A percentile compares a stretch with the other conserved stretches of the same genome.
These are phyloP conservation scores for Ploceus nigricollis DNA, from an alignment of 2,113 vertebrate species.

Conservation along the genomic window DNA sequence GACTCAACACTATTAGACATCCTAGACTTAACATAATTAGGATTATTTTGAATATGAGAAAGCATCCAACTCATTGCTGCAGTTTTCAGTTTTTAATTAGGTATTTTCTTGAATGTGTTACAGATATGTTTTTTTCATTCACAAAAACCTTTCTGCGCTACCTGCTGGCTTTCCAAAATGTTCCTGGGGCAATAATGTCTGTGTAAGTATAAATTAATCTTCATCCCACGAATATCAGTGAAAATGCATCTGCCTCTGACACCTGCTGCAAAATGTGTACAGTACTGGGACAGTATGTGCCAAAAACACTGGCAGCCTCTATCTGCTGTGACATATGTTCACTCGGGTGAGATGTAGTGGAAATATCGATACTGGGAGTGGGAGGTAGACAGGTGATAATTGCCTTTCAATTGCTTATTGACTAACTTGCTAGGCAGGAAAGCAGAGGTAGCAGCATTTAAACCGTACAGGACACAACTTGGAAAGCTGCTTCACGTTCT, in stretches of 20 bases:
- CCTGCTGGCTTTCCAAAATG: neutral
- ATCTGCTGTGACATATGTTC: neutral
- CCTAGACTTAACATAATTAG: neutral
- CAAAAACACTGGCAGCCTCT: neutral
- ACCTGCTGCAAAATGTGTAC: neutral
- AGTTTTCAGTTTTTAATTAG: neutral
- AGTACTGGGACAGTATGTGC: neutral
- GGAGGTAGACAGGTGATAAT: slow-evolving; percentile 58
- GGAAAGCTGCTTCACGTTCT: neutral
- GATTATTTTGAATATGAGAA: neutral
- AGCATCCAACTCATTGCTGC: neutral
- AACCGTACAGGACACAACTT: neutral
- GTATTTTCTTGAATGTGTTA: neutral
- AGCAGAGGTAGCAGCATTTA: neutral
- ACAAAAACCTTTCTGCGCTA: neutral
- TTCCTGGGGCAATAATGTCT: neutral
- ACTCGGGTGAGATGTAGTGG: neutral
- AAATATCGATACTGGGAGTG: neutral
- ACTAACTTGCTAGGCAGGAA: slow-evolving; percentile 9
- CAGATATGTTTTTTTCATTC: neutral
- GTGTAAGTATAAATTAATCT: neutral
- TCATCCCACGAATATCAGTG: neutral
- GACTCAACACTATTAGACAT: neutral
- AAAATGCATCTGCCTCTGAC: neutral
- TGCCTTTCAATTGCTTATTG: slow-evolving; percentile 52